phyloP scores from a whole-genome alignment of 1,140 invertebrate species.

The Eumaeus atala region DNA sequence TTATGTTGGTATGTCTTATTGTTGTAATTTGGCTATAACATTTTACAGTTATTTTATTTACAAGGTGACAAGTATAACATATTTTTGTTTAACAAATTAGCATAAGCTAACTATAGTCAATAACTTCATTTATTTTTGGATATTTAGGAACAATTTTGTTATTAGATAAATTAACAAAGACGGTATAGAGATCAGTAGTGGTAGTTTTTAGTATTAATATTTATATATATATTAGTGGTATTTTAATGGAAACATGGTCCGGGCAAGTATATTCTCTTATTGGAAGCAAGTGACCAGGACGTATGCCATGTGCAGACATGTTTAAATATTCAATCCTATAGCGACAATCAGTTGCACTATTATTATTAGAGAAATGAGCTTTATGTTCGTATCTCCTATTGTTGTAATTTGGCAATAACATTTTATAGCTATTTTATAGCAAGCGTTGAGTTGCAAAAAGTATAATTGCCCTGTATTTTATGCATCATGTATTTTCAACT shows the following conservation, averaged over 20 bases:
- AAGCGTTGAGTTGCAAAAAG: neutral
- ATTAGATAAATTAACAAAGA: neutral
- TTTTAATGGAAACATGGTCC: neutral
- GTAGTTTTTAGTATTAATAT: conserved; percentile 5
- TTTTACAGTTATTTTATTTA: no score
- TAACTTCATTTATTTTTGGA: no score
- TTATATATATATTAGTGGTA: neutral
- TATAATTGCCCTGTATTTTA: no score
- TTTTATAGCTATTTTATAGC: neutral
- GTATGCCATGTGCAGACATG: neutral
- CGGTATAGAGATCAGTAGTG: conserved; percentile 1
- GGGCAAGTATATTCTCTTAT: neutral
- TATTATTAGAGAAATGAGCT: neutral
- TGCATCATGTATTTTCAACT: no score
- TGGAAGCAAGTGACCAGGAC: neutral
- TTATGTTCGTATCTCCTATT: neutral
- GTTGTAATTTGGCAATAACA: neutral
- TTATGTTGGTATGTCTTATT: no score
- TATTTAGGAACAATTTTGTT: neutral
- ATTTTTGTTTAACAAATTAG: no score
- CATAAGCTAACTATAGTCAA: no score
- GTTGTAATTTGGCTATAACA: no score
- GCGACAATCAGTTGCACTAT: no score
- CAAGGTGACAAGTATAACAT: no score
- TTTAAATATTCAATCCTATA: neutral